These are phyloP conservation scores for Cylloceria caligata DNA, from an alignment of 2,888 invertebrate species.

Conservation along the genomic window DNA sequence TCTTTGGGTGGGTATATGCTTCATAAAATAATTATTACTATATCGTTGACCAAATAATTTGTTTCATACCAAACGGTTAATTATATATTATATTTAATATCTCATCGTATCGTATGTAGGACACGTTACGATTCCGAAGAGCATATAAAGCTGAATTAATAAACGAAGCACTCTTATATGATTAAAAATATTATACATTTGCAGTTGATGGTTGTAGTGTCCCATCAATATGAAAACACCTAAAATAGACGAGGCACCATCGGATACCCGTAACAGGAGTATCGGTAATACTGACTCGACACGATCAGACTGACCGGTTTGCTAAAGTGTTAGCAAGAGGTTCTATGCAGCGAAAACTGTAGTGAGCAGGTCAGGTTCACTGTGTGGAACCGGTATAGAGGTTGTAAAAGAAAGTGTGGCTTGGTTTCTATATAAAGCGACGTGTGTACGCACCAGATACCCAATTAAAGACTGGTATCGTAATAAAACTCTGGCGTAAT, in stretches of 20 bases:
- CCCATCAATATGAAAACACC: background rate
- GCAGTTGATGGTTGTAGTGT: background rate
- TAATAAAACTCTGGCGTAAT: slow-evolving; percentile 69
- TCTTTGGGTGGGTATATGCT: no score
- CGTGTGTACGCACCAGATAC: slow-evolving; percentile 63
- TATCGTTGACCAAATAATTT: no score
- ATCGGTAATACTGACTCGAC: slow-evolving; percentile 2
- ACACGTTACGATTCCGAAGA: background rate
- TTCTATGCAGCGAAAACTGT: slow-evolving; percentile 1
- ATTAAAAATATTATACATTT: background rate
- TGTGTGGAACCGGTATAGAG: slow-evolving; percentile 61
- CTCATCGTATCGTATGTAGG: no score
- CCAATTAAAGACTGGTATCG: slow-evolving; percentile 69
- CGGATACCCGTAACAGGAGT: background rate
- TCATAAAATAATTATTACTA: no score
- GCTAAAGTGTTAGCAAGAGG: slow-evolving; percentile 6
- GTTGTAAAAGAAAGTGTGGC: slow-evolving; percentile 44
- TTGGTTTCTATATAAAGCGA: slow-evolving; percentile 32
- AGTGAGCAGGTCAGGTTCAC: slow-evolving; percentile 40
- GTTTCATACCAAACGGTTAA: no score
- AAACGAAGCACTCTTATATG: background rate
- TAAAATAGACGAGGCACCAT: background rate
- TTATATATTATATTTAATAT: no score
- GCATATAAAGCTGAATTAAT: background rate
- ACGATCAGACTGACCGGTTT: slow-evolving; percentile 26